phyloP scores from a whole-genome alignment of 30 jellyfish, hydroid and myxozoan species.

The Catostylus mosaicus region DNA sequence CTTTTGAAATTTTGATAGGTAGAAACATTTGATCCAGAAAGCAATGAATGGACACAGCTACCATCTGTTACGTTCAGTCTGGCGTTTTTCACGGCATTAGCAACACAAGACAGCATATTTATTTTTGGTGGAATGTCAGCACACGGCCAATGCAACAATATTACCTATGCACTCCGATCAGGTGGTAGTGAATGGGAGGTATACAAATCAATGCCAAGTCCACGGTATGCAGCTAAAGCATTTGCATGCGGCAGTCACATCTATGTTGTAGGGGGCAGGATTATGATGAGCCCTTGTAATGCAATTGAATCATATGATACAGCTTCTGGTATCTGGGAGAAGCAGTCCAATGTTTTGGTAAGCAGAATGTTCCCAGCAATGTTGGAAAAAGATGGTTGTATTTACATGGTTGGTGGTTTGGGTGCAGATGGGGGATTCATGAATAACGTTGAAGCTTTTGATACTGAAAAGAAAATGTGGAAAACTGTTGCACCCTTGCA shows the following conservation, averaged over 20 bases:
- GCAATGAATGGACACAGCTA: constrained; percentile 54
- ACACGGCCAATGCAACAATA: constrained; percentile 48
- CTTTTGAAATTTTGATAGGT: no score
- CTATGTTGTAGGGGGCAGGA: constrained; percentile 73
- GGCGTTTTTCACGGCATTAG: constrained; percentile 30
- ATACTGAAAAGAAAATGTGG: constrained; percentile 41
- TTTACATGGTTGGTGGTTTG: constrained; percentile 63
- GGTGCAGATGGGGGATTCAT: constrained; percentile 43
- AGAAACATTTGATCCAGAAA: constrained; percentile 50
- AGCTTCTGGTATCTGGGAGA: constrained; percentile 33
- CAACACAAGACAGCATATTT: constrained; percentile 18
- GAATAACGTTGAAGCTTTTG: constrained; percentile 49
- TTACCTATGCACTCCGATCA: constrained; percentile 19
- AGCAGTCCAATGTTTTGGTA: constrained; percentile 42
- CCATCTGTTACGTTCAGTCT: constrained; percentile 51
- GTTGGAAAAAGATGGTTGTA: constrained; percentile 42
- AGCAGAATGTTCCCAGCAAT: constrained; percentile 38
- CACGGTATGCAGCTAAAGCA: constrained; percentile 66
- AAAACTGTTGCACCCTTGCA: constrained; percentile 53
- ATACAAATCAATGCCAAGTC: constrained; percentile 54
- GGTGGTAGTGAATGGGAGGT: constrained; percentile 62
- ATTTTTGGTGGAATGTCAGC: constrained; percentile 63
- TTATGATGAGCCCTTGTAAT: constrained; percentile 42
- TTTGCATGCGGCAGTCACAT: constrained; percentile 34
- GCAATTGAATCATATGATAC: constrained; percentile 66